A percentile compares a stretch with the other conserved stretches of the same genome.
phyloP scores from a whole-genome alignment of 1,140 invertebrate species.

The Trichomalopsis sarcophagae region DNA sequence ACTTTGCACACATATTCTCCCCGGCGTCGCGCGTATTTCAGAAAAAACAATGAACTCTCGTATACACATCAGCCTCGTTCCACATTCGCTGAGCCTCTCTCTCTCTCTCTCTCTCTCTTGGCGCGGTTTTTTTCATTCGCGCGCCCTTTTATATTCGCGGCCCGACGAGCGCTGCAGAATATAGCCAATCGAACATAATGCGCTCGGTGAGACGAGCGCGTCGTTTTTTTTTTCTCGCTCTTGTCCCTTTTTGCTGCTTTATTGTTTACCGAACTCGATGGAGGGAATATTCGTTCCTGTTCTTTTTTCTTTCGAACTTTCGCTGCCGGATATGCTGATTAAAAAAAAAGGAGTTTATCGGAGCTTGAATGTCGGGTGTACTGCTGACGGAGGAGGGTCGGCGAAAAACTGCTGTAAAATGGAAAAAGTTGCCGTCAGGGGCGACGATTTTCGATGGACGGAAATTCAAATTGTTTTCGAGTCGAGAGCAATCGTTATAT shows the following conservation, averaged over 20 bases:
- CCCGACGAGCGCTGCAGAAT: neutral
- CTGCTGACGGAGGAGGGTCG: no score
- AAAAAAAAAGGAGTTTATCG: neutral
- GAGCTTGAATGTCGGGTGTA: neutral
- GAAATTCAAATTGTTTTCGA: neutral
- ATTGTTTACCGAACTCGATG: constrained; percentile 9
- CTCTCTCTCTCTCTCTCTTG: neutral
- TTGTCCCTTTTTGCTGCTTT: neutral
- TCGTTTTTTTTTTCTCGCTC: neutral
- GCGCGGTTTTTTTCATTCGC: neutral
- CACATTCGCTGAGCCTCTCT: constrained; percentile 23
- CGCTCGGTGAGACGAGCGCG: constrained; percentile 13
- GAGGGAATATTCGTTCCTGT: neutral
- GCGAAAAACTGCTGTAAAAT: neutral
- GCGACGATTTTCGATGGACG: neutral
- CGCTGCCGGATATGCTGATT: neutral
- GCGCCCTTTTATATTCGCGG: neutral
- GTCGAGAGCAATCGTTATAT: no score
- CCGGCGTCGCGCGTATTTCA: neutral
- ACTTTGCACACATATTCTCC: no score
- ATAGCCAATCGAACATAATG: constrained; percentile 51
- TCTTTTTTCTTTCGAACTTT: neutral
- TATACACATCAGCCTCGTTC: neutral
- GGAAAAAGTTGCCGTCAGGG: neutral
- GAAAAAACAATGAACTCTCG: constrained; percentile 34